Conservation (phyloP, 2,888 invertebrate genomes). For the Ichneumoninae sp. region DNA sequence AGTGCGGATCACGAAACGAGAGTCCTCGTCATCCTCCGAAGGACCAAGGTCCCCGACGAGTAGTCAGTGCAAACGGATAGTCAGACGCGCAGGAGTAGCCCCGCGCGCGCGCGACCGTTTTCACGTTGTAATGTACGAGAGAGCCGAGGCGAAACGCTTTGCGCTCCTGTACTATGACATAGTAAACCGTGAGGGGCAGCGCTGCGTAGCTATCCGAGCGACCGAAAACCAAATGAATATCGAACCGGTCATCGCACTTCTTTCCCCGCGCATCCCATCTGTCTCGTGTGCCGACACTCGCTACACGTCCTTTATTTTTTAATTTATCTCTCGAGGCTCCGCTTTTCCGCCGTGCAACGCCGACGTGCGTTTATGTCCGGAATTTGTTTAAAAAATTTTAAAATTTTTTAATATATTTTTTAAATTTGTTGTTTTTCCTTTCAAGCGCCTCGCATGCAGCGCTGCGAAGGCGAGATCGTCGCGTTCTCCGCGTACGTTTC, state of each 20-base stretch:
- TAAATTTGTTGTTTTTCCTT: background rate
- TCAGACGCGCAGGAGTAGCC: slow-evolving; percentile 54
- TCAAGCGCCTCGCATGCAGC: slow-evolving; percentile 30
- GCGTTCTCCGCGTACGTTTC: slow-evolving; percentile 33
- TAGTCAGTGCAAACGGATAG: slow-evolving; percentile 48
- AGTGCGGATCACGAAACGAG: slow-evolving; percentile 3
- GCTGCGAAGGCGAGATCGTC: slow-evolving; percentile 21
- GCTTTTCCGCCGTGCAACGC: background rate
- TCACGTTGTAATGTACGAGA: slow-evolving; percentile 27
- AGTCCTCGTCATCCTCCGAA: slow-evolving; percentile 27
- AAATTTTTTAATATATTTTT: background rate
- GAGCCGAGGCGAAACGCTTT: slow-evolving; percentile 18
- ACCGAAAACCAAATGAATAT: background rate
- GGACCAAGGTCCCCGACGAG: slow-evolving; percentile 32
- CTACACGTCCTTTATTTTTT: background rate
- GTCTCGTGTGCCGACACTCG: slow-evolving; percentile 3
- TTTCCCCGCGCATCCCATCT: slow-evolving; percentile 28
- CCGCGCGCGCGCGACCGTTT: slow-evolving; percentile 13
- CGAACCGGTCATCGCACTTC: slow-evolving; percentile 59
- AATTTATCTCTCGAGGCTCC: background rate
- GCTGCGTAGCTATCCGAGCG: slow-evolving; percentile 39
- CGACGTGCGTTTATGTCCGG: background rate
- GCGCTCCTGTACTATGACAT: slow-evolving; percentile 29
- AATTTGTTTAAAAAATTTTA: background rate
- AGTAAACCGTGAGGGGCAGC: slow-evolving; percentile 41